Evolutionary conservation across 2,888 invertebrate genomes (phyloP).

Genomic region (Lymantria monacha): DNA sequence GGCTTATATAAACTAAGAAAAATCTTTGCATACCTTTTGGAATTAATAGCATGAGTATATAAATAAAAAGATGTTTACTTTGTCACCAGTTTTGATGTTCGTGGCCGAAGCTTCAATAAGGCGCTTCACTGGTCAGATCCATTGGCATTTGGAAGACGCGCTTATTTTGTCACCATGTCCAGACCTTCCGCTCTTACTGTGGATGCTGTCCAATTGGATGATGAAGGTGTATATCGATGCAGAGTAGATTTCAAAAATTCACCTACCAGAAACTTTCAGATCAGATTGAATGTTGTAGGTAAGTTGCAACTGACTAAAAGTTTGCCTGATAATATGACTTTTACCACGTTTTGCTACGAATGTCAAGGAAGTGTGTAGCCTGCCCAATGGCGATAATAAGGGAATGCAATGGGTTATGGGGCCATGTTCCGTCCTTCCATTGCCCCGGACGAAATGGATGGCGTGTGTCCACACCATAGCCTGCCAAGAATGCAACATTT

Average conservation of each 20-base stretch:
- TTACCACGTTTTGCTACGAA: no score
- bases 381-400: no score
- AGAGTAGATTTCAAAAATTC: slow-evolving; percentile 94
- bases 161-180: slow-evolving; percentile 91
- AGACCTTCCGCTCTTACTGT: slow-evolving; percentile 90
- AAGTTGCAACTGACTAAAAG: no score
- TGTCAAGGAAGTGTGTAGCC: no score
- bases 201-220: slow-evolving; percentile 91
- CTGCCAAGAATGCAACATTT: no score
- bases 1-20: no score
- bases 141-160: slow-evolving; percentile 90
- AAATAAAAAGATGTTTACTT: background rate
- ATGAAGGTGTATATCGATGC: slow-evolving; percentile 93
- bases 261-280: slow-evolving; percentile 93
- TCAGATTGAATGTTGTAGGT: slow-evolving; percentile 94
- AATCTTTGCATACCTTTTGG: no score
- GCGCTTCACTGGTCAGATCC: slow-evolving; percentile 93
- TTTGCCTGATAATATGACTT: background rate
- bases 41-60: no score
- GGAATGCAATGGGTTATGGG: no score
- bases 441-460: no score
- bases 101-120: slow-evolving; percentile 90
- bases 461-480: no score
- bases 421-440: no score
- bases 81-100: slow-evolving; percentile 89